Base-by-base conservation (phyloP, 2,113 vertebrate genomes). In the Onychostoma macrolepis region DNA sequence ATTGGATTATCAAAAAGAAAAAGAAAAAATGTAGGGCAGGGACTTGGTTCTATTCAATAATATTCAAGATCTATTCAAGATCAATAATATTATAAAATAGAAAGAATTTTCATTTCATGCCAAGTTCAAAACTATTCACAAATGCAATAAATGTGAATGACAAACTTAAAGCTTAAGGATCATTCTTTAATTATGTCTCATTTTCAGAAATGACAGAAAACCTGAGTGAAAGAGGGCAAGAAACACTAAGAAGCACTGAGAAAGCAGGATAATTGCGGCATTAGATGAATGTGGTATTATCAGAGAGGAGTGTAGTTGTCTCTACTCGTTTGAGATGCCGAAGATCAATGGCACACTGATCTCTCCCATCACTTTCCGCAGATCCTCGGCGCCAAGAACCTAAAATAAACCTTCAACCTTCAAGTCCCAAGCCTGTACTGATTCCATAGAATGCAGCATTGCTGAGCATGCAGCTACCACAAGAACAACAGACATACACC, bases 381-480 rank as follows among this genome's bases (percentile, higher is more conserved):
- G 24, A 76, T 33, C 38, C 33, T 24, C 2, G 86, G 80, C 80
- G 86, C 80, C 28, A 53, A 81, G 12, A 61, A 74, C 33, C 33
- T 61, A 56, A 84, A 87, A 84, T 74, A 87, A 72, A 45, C 58
- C 79, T 38, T 48, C 72, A 69, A 83, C 74, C 86, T 87, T 84
- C 45, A 74, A 56, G 67, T 58, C 45, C 6, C 28, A 71, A 26
- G 5, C 26, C 26, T 71, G 43, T 11, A 19, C 63, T 21, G 41
- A 53, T 72, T 72, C 13, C 48, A 38, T 17, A 17, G 67, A 13
- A 53, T 1, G 45, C 83, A 56, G 48, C 69, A 19, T 21, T 38
- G 81, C 43, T 71, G 58, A 71, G 71, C 19, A 10, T 50, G 63
- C 26, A 48, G 38, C 2, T 7, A 13, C 17, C 80, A 83, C 41